Evolutionary conservation across 1,140 invertebrate species (phyloP).

Genomic region (Drosophila pandora): DNA sequence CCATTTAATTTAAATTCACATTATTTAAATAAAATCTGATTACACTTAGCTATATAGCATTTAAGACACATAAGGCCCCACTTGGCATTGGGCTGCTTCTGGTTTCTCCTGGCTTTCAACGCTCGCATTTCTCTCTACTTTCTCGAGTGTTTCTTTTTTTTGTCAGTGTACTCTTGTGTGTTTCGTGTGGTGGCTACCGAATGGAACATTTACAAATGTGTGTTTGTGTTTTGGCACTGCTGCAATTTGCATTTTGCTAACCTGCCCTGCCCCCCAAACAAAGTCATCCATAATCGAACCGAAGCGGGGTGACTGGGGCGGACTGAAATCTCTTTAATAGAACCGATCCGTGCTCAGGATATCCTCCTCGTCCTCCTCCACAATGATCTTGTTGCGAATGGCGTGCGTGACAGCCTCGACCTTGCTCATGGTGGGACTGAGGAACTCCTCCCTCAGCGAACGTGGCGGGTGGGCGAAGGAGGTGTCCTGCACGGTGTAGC

Average conservation of each 20-base stretch:
- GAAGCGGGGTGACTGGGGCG: constrained; percentile 24
- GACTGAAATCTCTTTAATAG: constrained; percentile 82
- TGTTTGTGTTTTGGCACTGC: constrained; percentile 69
- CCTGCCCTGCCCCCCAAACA: not conserved
- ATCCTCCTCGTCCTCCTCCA: constrained; percentile 81
- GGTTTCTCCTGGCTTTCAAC: constrained; percentile 25
- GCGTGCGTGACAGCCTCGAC: constrained; percentile 74
- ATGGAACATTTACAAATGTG: constrained; percentile 75
- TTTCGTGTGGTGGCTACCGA: constrained; percentile 11
- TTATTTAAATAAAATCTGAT: constrained; percentile 76
- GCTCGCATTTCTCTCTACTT: constrained; percentile 25
- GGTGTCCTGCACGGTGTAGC: constrained; percentile 54
- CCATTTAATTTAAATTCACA: constrained; percentile 61
- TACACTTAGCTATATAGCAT: constrained; percentile 79
- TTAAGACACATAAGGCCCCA: constrained; percentile 83
- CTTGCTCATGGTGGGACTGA: constrained; percentile 60
- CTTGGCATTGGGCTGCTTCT: constrained; percentile 73
- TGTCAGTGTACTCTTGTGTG: constrained; percentile 20
- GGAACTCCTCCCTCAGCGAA: constrained; percentile 33
- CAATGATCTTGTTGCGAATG: constrained; percentile 80
- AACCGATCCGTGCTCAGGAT: constrained; percentile 77
- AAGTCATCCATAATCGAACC: constrained; percentile 13
- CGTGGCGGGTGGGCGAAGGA: constrained; percentile 54
- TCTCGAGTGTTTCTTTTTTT: constrained; percentile 1
- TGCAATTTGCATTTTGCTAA: constrained; percentile 13